Evolutionary conservation across 2,113 vertebrate genomes (phyloP).

Genomic region (Xiphias gladius): DNA sequence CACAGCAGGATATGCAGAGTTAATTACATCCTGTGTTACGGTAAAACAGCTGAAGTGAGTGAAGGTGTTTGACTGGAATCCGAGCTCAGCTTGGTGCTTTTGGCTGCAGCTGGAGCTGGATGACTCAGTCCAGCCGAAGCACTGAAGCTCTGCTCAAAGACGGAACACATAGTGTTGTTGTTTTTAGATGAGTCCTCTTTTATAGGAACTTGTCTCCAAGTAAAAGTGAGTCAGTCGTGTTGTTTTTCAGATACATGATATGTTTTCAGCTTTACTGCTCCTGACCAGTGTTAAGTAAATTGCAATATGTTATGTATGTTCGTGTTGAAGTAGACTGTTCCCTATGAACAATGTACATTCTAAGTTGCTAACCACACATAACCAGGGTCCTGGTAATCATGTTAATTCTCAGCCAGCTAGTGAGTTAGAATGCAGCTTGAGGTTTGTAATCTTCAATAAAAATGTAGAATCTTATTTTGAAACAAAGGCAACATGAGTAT

Average conservation of each 20-base stretch:
- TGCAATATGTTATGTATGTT: neutral
- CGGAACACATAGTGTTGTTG: neutral
- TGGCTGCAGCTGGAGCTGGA: conserved; percentile 21
- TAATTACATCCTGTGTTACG: conserved; percentile 62
- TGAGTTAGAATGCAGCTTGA: too few species aligned
- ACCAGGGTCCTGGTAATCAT: neutral
- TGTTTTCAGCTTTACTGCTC: neutral
- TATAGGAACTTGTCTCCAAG: neutral
- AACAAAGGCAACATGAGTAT: too few species aligned
- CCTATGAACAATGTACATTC: too few species aligned
- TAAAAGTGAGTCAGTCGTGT: neutral
- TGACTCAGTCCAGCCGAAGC: conserved; percentile 21
- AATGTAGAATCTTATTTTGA: too few species aligned
- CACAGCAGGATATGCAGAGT: conserved; percentile 43
- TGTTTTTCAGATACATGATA: neutral
- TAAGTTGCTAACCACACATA: neutral
- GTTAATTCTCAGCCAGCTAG: neutral
- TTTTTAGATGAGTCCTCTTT: neutral
- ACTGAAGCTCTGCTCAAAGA: neutral
- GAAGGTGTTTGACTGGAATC: conserved; percentile 47
- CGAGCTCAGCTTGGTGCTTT: conserved; percentile 41
- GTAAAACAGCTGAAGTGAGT: conserved; percentile 37
- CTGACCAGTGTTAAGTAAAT: neutral
- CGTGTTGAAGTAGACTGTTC: neutral
- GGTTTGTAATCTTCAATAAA: neutral